phyloP scores from a whole-genome alignment of 2,797 vertebrate genomes.

The Masticophis lateralis region DNA sequence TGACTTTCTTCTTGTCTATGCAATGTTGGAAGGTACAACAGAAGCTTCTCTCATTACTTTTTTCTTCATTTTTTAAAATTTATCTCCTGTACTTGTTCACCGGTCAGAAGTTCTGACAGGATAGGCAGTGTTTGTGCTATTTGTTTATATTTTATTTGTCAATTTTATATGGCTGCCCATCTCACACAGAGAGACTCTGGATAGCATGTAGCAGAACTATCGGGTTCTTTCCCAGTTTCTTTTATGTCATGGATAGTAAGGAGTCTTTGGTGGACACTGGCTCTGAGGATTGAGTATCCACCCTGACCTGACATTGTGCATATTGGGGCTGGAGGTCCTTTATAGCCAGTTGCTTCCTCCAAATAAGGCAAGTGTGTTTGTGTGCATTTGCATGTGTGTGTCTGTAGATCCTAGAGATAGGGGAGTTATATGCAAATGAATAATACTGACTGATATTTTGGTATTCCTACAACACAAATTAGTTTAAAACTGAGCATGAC shows the following conservation, averaged over 20 bases:
- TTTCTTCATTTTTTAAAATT: not conserved
- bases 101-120: not conserved
- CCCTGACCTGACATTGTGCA: not conserved
- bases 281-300: not conserved
- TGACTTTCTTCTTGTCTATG: not conserved
- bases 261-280: not conserved
- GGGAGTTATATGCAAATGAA: not conserved
- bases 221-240: not conserved
- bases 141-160: not conserved
- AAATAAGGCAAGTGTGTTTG: not conserved
- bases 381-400: not conserved
- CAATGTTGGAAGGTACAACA: not conserved
- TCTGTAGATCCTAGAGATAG: not conserved
- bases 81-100: not conserved
- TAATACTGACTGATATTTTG: not conserved
- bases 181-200: not conserved
- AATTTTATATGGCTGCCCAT: not conserved
- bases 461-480: not conserved
- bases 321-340: not conserved
- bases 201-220: not conserved
- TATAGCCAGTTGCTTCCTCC: not conserved
- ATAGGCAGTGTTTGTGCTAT: not conserved
- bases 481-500: not conserved
- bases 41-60: not conserved
- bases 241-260: not conserved